phyloP scores from a whole-genome alignment of 2,797 vertebrate genomes.

The Chaetophractus vellerosus region DNA sequence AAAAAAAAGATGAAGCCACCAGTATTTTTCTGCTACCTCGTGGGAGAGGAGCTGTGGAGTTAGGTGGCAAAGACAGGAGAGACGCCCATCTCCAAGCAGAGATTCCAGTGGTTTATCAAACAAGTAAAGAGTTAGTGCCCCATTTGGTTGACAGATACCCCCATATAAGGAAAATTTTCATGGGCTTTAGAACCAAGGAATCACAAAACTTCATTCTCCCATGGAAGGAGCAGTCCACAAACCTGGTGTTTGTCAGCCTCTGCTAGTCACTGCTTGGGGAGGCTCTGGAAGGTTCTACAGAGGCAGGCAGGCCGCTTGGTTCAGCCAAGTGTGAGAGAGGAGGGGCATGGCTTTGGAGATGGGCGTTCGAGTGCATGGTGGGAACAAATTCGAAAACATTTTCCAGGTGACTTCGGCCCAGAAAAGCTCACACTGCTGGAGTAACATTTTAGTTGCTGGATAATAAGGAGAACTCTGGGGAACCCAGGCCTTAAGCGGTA shows the following conservation, averaged over 20 bases:
- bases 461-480: not conserved
- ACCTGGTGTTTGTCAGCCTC: not conserved
- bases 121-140: constrained; percentile 24
- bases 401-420: not conserved
- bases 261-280: not conserved
- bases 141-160: not conserved
- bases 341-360: not conserved
- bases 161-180: constrained; percentile 17
- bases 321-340: not conserved
- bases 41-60: not conserved
- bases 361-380: not conserved
- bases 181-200: constrained; percentile 16
- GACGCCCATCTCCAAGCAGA: not conserved
- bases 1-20: not conserved
- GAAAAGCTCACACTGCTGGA: not conserved
- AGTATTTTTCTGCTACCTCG: not conserved
- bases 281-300: not conserved
- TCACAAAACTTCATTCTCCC: constrained; percentile 18
- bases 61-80: not conserved
- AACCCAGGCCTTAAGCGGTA: not conserved
- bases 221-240: not conserved
- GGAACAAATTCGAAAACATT: not conserved
- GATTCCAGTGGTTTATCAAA: constrained; percentile 52
- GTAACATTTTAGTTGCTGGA: not conserved
- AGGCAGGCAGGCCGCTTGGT: not conserved